Evolutionary conservation across 2,113 vertebrate species (phyloP).

Genomic region (Phocoena sinus): DNA sequence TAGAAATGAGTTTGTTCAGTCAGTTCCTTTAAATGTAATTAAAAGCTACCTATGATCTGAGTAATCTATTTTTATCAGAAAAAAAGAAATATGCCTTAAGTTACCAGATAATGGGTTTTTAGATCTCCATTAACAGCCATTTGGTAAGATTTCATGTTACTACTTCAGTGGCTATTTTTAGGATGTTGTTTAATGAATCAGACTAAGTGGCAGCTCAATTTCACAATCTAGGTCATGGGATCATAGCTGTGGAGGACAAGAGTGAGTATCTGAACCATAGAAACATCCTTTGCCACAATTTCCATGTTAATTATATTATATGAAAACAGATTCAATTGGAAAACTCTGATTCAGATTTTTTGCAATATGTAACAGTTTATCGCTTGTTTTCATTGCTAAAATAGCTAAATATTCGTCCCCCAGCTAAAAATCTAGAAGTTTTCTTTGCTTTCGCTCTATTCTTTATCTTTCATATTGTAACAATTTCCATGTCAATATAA

Average conservation of each 20-base stretch:
- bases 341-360: neutral
- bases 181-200: conserved; percentile 25
- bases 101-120: conserved; percentile 45
- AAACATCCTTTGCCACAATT: neutral
- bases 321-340: neutral
- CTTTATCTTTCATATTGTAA: neutral
- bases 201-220: conserved; percentile 35
- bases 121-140: conserved; percentile 42
- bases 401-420: neutral
- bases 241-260: neutral
- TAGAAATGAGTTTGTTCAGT: neutral
- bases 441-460: neutral
- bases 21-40: neutral
- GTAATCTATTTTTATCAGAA: conserved; percentile 18
- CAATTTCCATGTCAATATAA: neutral
- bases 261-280: neutral
- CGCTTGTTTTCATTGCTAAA: neutral
- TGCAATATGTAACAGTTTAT: neutral
- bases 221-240: conserved; percentile 8
- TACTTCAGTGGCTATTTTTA: conserved; percentile 45
- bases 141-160: conserved; percentile 49
- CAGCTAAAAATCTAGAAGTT: neutral
- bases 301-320: neutral
- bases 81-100: conserved; percentile 5
- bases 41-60: neutral